phyloP scores from a whole-genome alignment of 2,888 invertebrate genomes.

The Drosophila imparisetae region DNA sequence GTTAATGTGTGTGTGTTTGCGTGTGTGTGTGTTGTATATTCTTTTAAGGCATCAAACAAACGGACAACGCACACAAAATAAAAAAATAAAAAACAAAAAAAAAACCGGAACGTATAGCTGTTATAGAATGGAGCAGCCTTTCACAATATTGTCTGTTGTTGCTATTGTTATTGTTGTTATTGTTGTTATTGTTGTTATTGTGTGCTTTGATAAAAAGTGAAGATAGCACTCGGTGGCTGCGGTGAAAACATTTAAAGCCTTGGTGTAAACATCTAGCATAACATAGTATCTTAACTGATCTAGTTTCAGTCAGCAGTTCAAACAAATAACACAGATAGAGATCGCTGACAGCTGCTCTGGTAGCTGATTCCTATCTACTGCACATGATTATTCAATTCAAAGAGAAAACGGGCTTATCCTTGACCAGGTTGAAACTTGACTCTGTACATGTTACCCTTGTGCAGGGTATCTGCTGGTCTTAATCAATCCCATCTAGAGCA shows the following conservation, averaged over 20 bases:
- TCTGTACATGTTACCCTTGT: neutral
- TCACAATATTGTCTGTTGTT: constrained; percentile 43
- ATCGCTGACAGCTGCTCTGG: constrained; percentile 51
- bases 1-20: neutral
- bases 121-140: constrained; percentile 32
- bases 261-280: constrained; percentile 57
- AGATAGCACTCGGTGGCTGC: constrained; percentile 24
- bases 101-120: constrained; percentile 10
- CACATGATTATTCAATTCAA: constrained; percentile 29
- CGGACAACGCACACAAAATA: neutral
- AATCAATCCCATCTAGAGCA: constrained; percentile 23
- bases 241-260: constrained; percentile 55
- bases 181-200: constrained; percentile 1
- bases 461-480: neutral
- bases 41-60: constrained; percentile 7
- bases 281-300: constrained; percentile 58
- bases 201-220: constrained; percentile 36
- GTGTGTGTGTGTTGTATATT: neutral
- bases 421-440: neutral
- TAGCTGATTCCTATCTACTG: constrained; percentile 7
- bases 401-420: constrained; percentile 4
- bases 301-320: constrained; percentile 48
- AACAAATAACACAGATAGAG: constrained; percentile 54
- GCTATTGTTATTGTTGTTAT: constrained; percentile 2
- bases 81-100: neutral